Evolutionary conservation across 64 coral and sea anemone genomes (phyloP).

Genomic region (Pocillopora verrucosa): DNA sequence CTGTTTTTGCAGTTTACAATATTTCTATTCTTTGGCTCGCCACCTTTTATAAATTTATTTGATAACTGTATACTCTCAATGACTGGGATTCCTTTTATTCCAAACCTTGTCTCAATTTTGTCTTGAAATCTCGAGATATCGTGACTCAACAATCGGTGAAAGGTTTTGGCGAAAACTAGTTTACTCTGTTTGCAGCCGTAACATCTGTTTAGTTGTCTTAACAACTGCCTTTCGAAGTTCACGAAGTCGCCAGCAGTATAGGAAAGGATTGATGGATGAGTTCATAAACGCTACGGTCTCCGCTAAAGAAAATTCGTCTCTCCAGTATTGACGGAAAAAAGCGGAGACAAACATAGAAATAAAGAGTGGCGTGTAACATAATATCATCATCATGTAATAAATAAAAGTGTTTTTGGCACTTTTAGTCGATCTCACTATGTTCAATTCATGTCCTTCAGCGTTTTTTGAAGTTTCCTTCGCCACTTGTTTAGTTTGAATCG

Average conservation of each 20-base stretch:
- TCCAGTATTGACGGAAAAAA: not conserved
- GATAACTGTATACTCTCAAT: too few relatives aligned
- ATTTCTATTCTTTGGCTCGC: too few relatives aligned
- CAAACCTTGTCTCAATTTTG: too few relatives aligned
- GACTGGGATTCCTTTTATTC: too few relatives aligned
- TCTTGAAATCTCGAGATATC: too few relatives aligned
- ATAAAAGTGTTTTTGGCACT: slow-evolving; percentile 3
- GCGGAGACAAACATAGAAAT: not conserved
- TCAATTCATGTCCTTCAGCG: too few relatives aligned
- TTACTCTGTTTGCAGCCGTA: not conserved
- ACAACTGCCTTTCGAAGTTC: not conserved
- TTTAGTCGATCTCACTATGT: not conserved
- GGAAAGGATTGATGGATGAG: not conserved
- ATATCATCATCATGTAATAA: not conserved
- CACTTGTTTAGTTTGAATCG: not conserved
- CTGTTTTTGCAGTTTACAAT: too few relatives aligned
- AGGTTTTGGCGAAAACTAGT: not conserved
- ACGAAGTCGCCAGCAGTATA: not conserved
- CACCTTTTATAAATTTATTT: too few relatives aligned
- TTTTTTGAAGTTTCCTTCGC: not conserved
- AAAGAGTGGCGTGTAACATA: not conserved
- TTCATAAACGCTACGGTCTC: slow-evolving; percentile 10
- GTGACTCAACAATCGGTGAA: too few relatives aligned
- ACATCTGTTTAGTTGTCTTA: not conserved
- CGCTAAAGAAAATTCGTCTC: not conserved